phyloP scores from a whole-genome alignment of 2,888 invertebrate species.

The Tenthredo distinguenda region DNA sequence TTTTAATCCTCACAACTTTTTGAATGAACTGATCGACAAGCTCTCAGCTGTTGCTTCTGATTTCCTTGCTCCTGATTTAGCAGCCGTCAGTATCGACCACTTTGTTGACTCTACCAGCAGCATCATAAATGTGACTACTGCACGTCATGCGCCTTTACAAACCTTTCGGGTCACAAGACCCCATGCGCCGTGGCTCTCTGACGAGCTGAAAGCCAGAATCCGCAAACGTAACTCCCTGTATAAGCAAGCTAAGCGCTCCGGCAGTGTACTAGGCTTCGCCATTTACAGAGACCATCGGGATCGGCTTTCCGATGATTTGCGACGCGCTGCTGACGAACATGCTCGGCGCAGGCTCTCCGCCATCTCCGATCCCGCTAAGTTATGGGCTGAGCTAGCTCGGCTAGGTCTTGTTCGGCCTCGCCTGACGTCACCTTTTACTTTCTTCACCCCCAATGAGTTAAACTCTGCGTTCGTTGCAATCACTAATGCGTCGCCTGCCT shows the following conservation, averaged over 20 bases:
- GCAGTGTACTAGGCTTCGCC: not conserved
- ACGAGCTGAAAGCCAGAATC: not conserved
- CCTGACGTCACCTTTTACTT: not conserved
- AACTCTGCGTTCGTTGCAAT: not conserved
- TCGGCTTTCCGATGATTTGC: not conserved
- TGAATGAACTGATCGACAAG: not conserved
- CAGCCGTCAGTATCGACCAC: not conserved
- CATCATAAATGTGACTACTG: not conserved
- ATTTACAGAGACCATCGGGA: not conserved
- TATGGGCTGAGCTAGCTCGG: not conserved
- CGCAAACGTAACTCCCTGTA: not conserved
- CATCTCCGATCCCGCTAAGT: not conserved
- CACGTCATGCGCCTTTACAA: not conserved
- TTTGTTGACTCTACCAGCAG: not conserved
- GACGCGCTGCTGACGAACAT: not conserved
- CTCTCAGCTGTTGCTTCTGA: not conserved
- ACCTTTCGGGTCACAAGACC: not conserved
- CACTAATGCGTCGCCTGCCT: not conserved
- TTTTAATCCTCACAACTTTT: too few species aligned
- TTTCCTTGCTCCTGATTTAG: too few species aligned
- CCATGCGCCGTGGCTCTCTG: not conserved
- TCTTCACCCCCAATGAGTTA: not conserved
- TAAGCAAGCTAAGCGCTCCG: not conserved
- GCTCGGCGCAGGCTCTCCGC: not conserved
- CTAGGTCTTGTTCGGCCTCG: not conserved